Evolutionary conservation across 2,888 invertebrate genomes (phyloP).

Genomic region (Orthosia cruda): DNA sequence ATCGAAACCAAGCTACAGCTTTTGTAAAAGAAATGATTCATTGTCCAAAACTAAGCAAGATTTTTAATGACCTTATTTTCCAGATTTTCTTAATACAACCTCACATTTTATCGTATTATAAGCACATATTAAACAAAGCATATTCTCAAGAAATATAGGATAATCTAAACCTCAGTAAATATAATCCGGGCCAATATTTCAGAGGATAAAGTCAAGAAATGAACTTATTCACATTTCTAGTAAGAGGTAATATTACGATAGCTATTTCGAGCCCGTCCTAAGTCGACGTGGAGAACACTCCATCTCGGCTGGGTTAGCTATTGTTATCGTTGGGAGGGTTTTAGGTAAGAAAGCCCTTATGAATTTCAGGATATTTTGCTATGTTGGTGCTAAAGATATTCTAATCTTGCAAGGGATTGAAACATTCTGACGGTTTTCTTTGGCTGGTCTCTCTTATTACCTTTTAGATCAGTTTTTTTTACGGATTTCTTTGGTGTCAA

Average conservation of each 20-base stretch:
- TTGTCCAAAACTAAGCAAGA: no score
- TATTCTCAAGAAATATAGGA: slow-evolving; percentile 16
- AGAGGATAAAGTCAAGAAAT: slow-evolving; percentile 19
- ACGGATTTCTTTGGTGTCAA: no score
- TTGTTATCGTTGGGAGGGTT: slow-evolving; percentile 47
- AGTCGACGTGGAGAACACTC: slow-evolving; percentile 40
- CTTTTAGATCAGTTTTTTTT: no score
- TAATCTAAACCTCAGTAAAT: slow-evolving; percentile 13
- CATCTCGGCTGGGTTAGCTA: slow-evolving; percentile 30
- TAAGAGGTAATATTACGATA: slow-evolving; percentile 7
- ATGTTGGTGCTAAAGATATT: background rate
- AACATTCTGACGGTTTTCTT: background rate
- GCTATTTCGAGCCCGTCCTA: slow-evolving; percentile 4
- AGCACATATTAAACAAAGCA: no score
- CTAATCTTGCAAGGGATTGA: background rate
- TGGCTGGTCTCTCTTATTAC: no score
- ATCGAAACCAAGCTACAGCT: background rate
- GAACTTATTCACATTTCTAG: slow-evolving; percentile 20
- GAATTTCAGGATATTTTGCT: slow-evolving; percentile 1
- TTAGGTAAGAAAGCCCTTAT: slow-evolving; percentile 18
- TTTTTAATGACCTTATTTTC: no score
- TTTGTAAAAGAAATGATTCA: no score
- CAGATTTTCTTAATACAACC: no score
- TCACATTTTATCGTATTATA: no score
- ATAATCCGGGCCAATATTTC: slow-evolving; percentile 13